A percentile compares a stretch with the other conserved stretches of the same genome.
Conservation (phyloP, 2,797 vertebrate genomes). For the Helicolenus hilgendorfi region DNA sequence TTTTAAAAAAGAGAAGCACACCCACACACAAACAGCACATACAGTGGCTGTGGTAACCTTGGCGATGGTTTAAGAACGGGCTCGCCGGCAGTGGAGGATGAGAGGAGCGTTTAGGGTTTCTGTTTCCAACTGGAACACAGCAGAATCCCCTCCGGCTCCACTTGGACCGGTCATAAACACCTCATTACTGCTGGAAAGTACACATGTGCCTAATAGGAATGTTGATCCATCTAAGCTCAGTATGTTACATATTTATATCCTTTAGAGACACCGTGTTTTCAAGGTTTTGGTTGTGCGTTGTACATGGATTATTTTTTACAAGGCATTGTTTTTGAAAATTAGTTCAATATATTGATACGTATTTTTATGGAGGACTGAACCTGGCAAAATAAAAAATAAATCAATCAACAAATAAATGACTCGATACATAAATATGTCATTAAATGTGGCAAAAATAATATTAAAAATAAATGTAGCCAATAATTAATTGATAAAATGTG, state of each 20-base stretch:
- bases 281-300: not conserved
- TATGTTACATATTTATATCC: not conserved
- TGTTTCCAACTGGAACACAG: constrained; percentile 84
- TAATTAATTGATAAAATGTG: too few relatives aligned
- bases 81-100: constrained; percentile 17
- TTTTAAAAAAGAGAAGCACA: not conserved
- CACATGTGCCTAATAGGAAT: not conserved
- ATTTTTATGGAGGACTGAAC: too few relatives aligned
- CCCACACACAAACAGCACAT: not conserved
- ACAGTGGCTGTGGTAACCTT: constrained; percentile 60
- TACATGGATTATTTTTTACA: not conserved
- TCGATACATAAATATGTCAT: too few relatives aligned
- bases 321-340: not conserved
- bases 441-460: too few relatives aligned
- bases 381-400: too few relatives aligned
- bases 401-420: too few relatives aligned
- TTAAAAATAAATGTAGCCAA: too few relatives aligned
- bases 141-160: constrained; percentile 22
- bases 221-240: not conserved
- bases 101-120: constrained; percentile 84
- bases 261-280: not conserved
- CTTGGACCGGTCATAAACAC: constrained; percentile 79
- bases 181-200: constrained; percentile 73
- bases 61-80: constrained; percentile 43
- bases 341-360: not conserved